phyloP scores from a whole-genome alignment of 2,888 invertebrate genomes.

The Chymomyza procnemis region DNA sequence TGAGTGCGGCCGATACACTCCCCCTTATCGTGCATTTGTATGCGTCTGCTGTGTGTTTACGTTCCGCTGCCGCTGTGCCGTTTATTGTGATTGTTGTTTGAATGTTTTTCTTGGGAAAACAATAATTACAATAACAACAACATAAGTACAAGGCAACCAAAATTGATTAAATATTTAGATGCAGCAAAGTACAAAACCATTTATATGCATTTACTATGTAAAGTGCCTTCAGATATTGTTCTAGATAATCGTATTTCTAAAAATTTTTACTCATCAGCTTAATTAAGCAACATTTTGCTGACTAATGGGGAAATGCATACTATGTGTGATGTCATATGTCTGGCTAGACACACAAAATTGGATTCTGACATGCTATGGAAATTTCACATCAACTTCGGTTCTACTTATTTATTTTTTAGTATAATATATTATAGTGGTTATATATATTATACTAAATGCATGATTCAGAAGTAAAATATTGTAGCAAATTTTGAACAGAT shows the following conservation, averaged over 20 bases:
- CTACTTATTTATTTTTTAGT: background rate
- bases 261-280: slow-evolving; percentile 25
- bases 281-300: slow-evolving; percentile 35
- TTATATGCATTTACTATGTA: background rate
- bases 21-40: slow-evolving; percentile 7
- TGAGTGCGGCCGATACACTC: slow-evolving; percentile 36
- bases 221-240: background rate
- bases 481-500: background rate
- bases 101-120: slow-evolving; percentile 1
- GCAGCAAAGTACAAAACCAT: background rate
- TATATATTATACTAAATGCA: background rate
- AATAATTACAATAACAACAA: slow-evolving; percentile 1
- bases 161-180: slow-evolving; percentile 3
- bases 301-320: slow-evolving; percentile 39
- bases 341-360: background rate
- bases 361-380: background rate
- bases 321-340: slow-evolving; percentile 29
- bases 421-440: no score
- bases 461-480: background rate
- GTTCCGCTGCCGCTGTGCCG: slow-evolving; percentile 1
- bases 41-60: background rate
- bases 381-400: background rate
- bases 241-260: slow-evolving; percentile 10
- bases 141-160: background rate
- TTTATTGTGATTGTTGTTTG: slow-evolving; percentile 3